Evolutionary conservation across 1,140 invertebrate genomes (phyloP).

Genomic region (Dufourea novaeangliae): DNA sequence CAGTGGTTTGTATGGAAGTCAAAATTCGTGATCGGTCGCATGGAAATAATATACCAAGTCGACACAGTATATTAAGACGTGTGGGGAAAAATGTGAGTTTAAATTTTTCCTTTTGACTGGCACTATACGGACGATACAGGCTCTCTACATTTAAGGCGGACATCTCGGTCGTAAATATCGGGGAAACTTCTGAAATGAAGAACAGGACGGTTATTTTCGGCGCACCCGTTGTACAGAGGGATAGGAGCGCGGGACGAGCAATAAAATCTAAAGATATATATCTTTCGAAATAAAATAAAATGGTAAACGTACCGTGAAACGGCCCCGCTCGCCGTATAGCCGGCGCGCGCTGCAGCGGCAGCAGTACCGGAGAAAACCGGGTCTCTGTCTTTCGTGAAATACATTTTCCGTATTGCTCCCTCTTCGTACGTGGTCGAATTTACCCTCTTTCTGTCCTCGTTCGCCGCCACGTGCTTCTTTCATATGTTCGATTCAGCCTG

Average conservation of each 20-base stretch:
- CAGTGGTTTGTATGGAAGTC: too few relatives aligned
- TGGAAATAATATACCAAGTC: too few relatives aligned
- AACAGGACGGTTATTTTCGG: constrained; percentile 11
- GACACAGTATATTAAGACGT: too few relatives aligned
- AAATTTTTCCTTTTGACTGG: too few relatives aligned
- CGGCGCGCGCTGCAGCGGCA: constrained; percentile 43
- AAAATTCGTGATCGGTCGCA: too few relatives aligned
- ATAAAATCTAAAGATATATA: constrained; percentile 75
- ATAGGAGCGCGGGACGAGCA: constrained; percentile 14
- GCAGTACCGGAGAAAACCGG: constrained; percentile 42
- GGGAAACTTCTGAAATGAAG: constrained; percentile 1
- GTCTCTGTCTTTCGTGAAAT: constrained; percentile 69
- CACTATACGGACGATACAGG: too few relatives aligned
- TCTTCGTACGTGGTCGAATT: constrained; percentile 44
- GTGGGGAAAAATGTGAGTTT: too few relatives aligned
- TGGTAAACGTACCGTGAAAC: constrained; percentile 77
- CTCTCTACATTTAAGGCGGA: background rate
- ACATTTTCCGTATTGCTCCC: constrained; percentile 72
- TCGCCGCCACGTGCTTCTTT: background rate
- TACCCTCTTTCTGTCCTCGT: background rate
- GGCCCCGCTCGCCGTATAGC: constrained; percentile 58
- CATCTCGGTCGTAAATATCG: constrained; percentile 24
- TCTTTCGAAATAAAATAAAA: constrained; percentile 77
- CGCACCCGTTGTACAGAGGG: constrained; percentile 9
- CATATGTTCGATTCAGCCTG: constrained; percentile 7